Evolutionary conservation across 1,140 invertebrate species (phyloP).

Genomic region (Campoletis sonorensis): DNA sequence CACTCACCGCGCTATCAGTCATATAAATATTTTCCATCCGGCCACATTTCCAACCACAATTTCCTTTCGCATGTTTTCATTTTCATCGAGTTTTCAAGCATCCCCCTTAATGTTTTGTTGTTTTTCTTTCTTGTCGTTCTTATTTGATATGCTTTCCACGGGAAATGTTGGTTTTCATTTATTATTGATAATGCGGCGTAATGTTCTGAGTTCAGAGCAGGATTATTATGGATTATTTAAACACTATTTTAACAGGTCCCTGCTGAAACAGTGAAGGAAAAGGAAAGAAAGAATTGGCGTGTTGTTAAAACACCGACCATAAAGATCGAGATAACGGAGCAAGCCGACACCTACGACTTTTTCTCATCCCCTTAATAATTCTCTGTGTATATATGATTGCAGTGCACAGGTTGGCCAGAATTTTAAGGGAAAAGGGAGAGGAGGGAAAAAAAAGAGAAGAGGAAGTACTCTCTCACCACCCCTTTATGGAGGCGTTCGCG

Average conservation of each 20-base stretch:
- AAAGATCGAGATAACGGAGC: slow-evolving; percentile 66
- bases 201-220: not conserved
- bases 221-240: not conserved
- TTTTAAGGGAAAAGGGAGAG: not conserved
- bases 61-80: slow-evolving; percentile 10
- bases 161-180: too few species aligned
- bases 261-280: not conserved
- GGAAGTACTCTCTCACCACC: slow-evolving; percentile 11
- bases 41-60: slow-evolving; percentile 8
- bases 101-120: not conserved
- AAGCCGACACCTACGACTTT: slow-evolving; percentile 28
- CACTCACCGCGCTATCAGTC: slow-evolving; percentile 30
- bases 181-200: not conserved
- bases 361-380: slow-evolving; percentile 31
- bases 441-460: not conserved
- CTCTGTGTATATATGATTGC: not conserved
- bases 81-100: slow-evolving; percentile 6
- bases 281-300: slow-evolving; percentile 54
- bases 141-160: too few species aligned
- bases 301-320: slow-evolving; percentile 63
- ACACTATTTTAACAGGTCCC: slow-evolving; percentile 6
- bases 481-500: not conserved
- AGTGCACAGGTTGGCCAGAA: slow-evolving; percentile 57
- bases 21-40: slow-evolving; percentile 34
- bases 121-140: too few species aligned